Conservation (phyloP, 2,113 vertebrate species). For the Hippocampus barbouri region DNA sequence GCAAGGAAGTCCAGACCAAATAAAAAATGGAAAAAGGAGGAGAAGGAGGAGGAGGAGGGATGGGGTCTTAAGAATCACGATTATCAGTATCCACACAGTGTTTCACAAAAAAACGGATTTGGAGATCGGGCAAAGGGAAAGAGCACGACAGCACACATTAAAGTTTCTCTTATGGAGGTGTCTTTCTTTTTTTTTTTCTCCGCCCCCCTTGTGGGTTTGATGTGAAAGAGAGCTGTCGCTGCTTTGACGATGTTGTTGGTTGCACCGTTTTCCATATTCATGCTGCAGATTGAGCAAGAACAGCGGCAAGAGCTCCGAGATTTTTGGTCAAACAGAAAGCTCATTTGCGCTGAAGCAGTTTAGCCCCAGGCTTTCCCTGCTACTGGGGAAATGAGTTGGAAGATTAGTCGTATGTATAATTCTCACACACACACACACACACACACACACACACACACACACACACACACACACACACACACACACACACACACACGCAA, state of each 20-base stretch:
- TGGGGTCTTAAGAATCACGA: conserved; percentile 39
- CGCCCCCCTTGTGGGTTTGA: conserved; percentile 46
- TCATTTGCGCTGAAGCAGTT: conserved; percentile 67
- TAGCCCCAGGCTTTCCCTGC: conserved; percentile 65
- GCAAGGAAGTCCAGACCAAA: conserved; percentile 33
- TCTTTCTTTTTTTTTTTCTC: conserved; percentile 35
- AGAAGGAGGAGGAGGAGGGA: conserved; percentile 20
- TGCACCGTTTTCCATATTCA: conserved; percentile 68
- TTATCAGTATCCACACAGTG: conserved; percentile 56
- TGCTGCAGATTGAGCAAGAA: conserved; percentile 53
- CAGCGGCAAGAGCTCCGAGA: conserved; percentile 46
- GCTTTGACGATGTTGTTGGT: conserved; percentile 64
- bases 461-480: conserved; percentile 7
- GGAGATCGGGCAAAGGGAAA: conserved; percentile 47
- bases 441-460: conserved; percentile 19
- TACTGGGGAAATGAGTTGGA: conserved; percentile 67
- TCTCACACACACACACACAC: conserved; percentile 51
- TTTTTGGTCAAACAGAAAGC: conserved; percentile 74
- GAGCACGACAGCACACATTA: conserved; percentile 46
- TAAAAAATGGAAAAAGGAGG: conserved; percentile 21
- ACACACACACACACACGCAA: conserved; percentile 13
- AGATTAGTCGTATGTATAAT: conserved; percentile 71
- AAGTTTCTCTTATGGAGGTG: conserved; percentile 57
- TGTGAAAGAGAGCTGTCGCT: conserved; percentile 50
- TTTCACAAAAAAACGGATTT: conserved; percentile 54